A percentile compares a stretch with the other conserved stretches of the same genome.
Evolutionary conservation across 53 echinoderm and acorn worm genomes (phyloP).

Genomic region (Temnopleurus reevesii): DNA sequence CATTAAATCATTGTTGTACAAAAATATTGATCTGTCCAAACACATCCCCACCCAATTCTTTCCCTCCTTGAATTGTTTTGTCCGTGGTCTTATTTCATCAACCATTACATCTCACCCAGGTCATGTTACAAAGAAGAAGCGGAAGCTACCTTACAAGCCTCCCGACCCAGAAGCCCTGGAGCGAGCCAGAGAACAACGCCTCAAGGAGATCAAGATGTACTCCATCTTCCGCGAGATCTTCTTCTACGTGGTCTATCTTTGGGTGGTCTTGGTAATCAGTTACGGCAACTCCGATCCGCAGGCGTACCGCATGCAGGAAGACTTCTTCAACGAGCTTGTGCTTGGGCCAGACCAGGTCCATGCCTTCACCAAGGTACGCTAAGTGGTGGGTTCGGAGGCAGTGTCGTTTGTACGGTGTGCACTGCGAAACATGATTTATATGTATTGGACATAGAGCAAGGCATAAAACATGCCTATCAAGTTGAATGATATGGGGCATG

Average conservation of each 20-base stretch:
- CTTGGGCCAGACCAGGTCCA: slow-evolving; percentile 45
- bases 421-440: too few species aligned
- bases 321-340: slow-evolving; percentile 61
- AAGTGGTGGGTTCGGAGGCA: too few species aligned
- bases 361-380: slow-evolving; percentile 71
- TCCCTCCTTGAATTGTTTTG: too few species aligned
- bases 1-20: too few species aligned
- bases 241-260: slow-evolving; percentile 89
- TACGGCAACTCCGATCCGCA: slow-evolving; percentile 78
- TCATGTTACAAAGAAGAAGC: slow-evolving; percentile 46
- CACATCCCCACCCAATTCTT: too few species aligned
- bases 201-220: slow-evolving; percentile 91
- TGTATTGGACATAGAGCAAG: too few species aligned
- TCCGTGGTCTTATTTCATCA: too few species aligned
- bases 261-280: slow-evolving; percentile 78
- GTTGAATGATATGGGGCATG: too few species aligned
- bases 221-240: slow-evolving; percentile 82
- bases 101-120: not conserved
- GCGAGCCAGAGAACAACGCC: slow-evolving; percentile 68
- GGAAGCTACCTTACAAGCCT: slow-evolving; percentile 74
- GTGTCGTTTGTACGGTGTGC: too few species aligned
- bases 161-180: slow-evolving; percentile 75
- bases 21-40: too few species aligned
- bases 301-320: slow-evolving; percentile 74
- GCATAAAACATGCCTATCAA: too few species aligned